These are phyloP conservation scores for Callinectes sapidus DNA, from an alignment of 2,888 invertebrate genomes.

Conservation along the genomic window DNA sequence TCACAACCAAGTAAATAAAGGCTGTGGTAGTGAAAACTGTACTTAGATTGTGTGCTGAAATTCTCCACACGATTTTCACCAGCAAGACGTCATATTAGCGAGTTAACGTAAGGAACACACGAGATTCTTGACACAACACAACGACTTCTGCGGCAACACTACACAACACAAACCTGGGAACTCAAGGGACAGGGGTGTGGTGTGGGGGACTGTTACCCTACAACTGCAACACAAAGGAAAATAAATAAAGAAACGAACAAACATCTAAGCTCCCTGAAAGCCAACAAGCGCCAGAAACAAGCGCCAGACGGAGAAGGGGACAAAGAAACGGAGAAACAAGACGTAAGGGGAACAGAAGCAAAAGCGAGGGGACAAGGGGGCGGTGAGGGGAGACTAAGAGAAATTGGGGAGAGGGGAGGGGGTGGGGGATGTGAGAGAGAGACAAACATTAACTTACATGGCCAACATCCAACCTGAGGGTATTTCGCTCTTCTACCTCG, in stretches of 20 bases:
- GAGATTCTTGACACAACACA: too few relatives aligned
- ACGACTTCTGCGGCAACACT: too few relatives aligned
- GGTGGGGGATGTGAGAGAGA: constrained; percentile 39
- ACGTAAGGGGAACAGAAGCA: background rate
- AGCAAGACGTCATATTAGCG: too few relatives aligned
- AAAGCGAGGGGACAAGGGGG: background rate
- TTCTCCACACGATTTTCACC: too few relatives aligned
- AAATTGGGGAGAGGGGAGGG: background rate
- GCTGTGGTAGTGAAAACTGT: too few relatives aligned
- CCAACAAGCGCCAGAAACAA: background rate
- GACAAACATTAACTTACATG: constrained; percentile 63
- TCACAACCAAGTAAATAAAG: too few relatives aligned
- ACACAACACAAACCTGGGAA: background rate
- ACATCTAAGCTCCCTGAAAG: background rate
- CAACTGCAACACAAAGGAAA: background rate
- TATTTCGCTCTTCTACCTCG: constrained; percentile 68
- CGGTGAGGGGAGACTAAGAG: constrained; percentile 12
- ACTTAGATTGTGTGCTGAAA: too few relatives aligned
- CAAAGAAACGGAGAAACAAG: background rate
- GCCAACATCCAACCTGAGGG: constrained; percentile 67
- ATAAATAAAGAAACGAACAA: background rate
- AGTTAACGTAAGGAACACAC: too few relatives aligned
- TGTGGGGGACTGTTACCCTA: background rate
- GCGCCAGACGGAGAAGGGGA: too few relatives aligned
- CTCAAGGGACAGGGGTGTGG: background rate